These are phyloP conservation scores for Prionailurus viverrinus DNA, from an alignment of 2,113 vertebrate genomes.

Conservation along the genomic window DNA sequence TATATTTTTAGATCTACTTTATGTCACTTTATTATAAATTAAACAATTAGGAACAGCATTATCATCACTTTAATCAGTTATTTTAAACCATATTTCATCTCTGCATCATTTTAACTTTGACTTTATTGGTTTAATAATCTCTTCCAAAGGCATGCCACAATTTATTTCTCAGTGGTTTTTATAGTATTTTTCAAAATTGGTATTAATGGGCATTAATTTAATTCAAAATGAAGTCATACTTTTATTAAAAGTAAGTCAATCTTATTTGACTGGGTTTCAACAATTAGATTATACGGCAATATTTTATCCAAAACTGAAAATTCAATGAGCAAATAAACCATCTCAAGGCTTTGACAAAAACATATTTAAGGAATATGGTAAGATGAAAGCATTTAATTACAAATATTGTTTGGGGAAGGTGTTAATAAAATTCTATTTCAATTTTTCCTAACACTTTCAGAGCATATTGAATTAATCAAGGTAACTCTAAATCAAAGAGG, in stretches of 20 bases:
- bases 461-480: neutral
- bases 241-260: neutral
- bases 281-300: neutral
- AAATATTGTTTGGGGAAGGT: neutral
- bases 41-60: conserved; percentile 26
- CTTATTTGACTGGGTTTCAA: neutral
- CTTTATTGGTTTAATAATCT: neutral
- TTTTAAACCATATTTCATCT: conserved; percentile 41
- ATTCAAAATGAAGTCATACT: neutral
- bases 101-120: conserved; percentile 10
- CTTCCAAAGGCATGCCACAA: neutral
- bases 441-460: neutral
- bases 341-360: neutral
- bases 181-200: neutral
- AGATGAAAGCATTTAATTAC: neutral
- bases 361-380: neutral
- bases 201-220: neutral
- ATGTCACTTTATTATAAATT: neutral
- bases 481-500: neutral
- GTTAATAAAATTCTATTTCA: neutral
- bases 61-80: neutral
- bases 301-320: conserved; percentile 47
- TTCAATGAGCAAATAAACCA: conserved; percentile 4
- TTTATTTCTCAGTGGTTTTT: neutral
- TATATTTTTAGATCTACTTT: neutral